Percentiles rank a stretch among this genome's conserved stretches.
Evolutionary conservation across 2,888 invertebrate species (phyloP).

Genomic region (Tricholauxania praeusta): DNA sequence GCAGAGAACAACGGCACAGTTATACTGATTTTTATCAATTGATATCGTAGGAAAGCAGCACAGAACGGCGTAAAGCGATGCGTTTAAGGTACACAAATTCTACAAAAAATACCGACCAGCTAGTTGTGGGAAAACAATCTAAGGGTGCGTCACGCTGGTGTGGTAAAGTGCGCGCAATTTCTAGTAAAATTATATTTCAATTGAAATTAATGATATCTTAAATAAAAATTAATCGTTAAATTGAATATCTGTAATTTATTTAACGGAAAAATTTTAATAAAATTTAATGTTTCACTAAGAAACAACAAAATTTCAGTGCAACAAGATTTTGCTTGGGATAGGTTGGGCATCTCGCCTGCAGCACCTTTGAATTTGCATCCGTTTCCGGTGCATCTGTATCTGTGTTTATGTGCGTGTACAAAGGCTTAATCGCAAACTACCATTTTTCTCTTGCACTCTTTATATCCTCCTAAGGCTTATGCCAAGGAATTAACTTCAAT

Average conservation of each 20-base stretch:
- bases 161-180: not conserved
- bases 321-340: conserved; percentile 25
- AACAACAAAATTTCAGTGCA: not conserved
- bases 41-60: not conserved
- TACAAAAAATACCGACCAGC: conserved; percentile 21
- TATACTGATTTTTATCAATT: conserved; percentile 28
- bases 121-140: conserved; percentile 41
- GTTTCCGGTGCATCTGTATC: conserved; percentile 31
- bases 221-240: not conserved
- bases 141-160: conserved; percentile 25
- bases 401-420: conserved; percentile 20
- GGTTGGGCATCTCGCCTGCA: conserved; percentile 23
- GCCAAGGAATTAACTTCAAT: not conserved
- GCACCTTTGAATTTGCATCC: conserved; percentile 30
- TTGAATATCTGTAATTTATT: not conserved
- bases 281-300: not conserved
- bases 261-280: conserved; percentile 1
- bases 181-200: too few relatives aligned
- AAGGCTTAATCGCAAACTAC: not conserved
- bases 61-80: conserved; percentile 5
- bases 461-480: not conserved
- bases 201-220: too few relatives aligned
- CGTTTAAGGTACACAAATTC: conserved; percentile 11
- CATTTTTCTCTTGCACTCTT: not conserved
- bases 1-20: not conserved